Conservation (phyloP, 2,888 invertebrate species). For the Scaptomyza cyrtandrae region DNA sequence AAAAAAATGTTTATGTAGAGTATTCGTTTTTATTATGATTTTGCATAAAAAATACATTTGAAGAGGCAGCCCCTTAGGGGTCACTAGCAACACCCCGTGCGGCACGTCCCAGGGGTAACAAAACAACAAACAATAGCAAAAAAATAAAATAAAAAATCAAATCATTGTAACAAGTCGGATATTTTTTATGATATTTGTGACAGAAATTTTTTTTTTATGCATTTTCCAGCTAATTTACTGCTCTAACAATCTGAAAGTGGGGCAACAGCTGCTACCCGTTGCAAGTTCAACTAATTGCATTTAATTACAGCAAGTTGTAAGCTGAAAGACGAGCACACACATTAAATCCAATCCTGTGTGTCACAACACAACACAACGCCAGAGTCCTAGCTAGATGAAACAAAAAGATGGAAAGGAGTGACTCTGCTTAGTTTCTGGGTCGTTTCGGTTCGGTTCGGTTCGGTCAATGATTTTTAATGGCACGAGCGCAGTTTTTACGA, state of each 20-base stretch:
- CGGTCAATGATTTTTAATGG: slow-evolving; percentile 72
- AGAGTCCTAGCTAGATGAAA: neutral
- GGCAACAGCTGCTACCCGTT: slow-evolving; percentile 32
- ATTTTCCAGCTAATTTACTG: slow-evolving; percentile 58
- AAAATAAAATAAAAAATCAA: slow-evolving; percentile 21
- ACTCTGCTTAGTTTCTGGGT: slow-evolving; percentile 17
- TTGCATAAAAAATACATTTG: slow-evolving; percentile 66
- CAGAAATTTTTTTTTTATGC: slow-evolving; percentile 57
- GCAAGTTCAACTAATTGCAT: slow-evolving; percentile 69
- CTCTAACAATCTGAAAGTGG: slow-evolving; percentile 6
- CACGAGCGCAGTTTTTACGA: slow-evolving; percentile 68
- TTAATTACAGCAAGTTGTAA: slow-evolving; percentile 74
- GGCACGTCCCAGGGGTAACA: slow-evolving; percentile 11
- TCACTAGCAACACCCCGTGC: slow-evolving; percentile 23
- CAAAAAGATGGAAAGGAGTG: slow-evolving; percentile 22
- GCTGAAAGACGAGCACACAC: slow-evolving; percentile 38
- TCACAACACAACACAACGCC: slow-evolving; percentile 63
- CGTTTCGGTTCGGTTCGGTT: slow-evolving; percentile 12
- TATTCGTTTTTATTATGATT: slow-evolving; percentile 39
- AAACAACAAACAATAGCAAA: slow-evolving; percentile 8
- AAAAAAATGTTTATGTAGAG: slow-evolving; percentile 48
- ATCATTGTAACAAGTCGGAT: slow-evolving; percentile 26
- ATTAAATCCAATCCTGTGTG: slow-evolving; percentile 54
- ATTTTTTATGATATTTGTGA: slow-evolving; percentile 67
- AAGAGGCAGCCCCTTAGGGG: slow-evolving; percentile 29